Percentiles rank a stretch among this genome's conserved stretches.
Evolutionary conservation across 1,140 invertebrate species (phyloP).

Genomic region (Heliconius eleuchia): DNA sequence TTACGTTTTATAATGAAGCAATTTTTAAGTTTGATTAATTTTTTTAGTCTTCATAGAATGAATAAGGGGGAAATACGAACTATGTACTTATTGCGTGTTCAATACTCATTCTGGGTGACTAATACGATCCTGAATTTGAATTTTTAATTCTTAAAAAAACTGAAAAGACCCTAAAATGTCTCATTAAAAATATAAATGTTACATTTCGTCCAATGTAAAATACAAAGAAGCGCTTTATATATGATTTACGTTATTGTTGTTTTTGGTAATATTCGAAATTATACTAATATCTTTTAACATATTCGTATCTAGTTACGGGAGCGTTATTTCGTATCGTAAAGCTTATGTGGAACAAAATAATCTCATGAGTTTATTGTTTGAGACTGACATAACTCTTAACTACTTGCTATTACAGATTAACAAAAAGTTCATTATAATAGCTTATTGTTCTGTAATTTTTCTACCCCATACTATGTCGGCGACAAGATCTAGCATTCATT

Average conservation of each 20-base stretch:
- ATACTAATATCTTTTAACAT: neutral
- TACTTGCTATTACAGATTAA: constrained; percentile 29
- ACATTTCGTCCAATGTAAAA: too few species aligned
- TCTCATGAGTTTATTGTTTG: constrained; percentile 27
- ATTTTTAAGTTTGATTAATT: neutral
- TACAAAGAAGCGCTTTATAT: too few species aligned
- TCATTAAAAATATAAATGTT: too few species aligned
- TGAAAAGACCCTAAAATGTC: neutral
- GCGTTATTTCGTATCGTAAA: neutral
- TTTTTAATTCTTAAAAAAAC: neutral
- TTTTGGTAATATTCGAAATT: too few species aligned
- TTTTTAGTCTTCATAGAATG: constrained; percentile 8
- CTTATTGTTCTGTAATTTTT: constrained; percentile 43
- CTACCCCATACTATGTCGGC: constrained; percentile 16
- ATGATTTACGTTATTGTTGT: too few species aligned
- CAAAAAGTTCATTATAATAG: constrained; percentile 40
- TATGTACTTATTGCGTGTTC: constrained; percentile 26
- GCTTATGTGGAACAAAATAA: neutral
- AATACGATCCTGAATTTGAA: constrained; percentile 9
- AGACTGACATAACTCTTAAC: constrained; percentile 33
- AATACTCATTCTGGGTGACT: constrained; percentile 19
- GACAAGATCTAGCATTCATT: constrained; percentile 32
- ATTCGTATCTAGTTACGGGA: neutral
- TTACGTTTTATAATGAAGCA: neutral
- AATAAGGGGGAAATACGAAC: constrained; percentile 31